These are phyloP conservation scores for Chymomyza costata DNA, from an alignment of 1,140 invertebrate species.

Conservation along the genomic window DNA sequence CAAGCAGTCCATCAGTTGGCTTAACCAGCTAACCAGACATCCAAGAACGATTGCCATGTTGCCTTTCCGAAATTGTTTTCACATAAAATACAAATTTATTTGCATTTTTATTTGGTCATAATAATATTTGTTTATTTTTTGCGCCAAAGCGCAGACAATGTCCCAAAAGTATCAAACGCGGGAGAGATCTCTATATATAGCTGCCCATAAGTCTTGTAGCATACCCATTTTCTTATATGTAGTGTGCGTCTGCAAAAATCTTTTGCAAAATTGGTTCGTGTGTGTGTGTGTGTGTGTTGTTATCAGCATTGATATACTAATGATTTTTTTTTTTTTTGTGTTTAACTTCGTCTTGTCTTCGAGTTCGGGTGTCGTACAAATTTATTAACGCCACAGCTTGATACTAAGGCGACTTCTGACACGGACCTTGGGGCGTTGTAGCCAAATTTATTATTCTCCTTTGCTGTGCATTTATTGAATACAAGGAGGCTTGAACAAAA, in stretches of 20 bases:
- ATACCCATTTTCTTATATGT: conserved; percentile 26
- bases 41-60: too few relatives aligned
- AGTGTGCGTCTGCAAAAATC: too few relatives aligned
- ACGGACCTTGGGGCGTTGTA: too few relatives aligned
- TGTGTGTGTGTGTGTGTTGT: conserved; percentile 20
- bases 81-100: conserved; percentile 72
- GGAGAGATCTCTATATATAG: too few relatives aligned
- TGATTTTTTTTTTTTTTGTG: conserved; percentile 29
- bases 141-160: conserved; percentile 44
- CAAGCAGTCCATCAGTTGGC: conserved; percentile 36
- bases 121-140: conserved; percentile 69
- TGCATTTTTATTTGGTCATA: conserved; percentile 69
- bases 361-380: conserved; percentile 30
- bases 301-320: conserved; percentile 54
- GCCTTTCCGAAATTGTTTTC: conserved; percentile 64
- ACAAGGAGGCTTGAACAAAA: too few relatives aligned
- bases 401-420: conserved; percentile 40
- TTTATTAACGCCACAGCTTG: conserved; percentile 62
- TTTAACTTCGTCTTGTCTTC: too few relatives aligned
- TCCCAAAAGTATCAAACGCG: conserved; percentile 45
- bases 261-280: conserved; percentile 30
- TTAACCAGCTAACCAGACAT: too few relatives aligned
- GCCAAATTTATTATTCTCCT: conserved; percentile 44
- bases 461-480: too few relatives aligned
- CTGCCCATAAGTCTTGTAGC: too few relatives aligned